phyloP scores from a whole-genome alignment of 2,113 vertebrate genomes.

The Dasypus novemcinctus region DNA sequence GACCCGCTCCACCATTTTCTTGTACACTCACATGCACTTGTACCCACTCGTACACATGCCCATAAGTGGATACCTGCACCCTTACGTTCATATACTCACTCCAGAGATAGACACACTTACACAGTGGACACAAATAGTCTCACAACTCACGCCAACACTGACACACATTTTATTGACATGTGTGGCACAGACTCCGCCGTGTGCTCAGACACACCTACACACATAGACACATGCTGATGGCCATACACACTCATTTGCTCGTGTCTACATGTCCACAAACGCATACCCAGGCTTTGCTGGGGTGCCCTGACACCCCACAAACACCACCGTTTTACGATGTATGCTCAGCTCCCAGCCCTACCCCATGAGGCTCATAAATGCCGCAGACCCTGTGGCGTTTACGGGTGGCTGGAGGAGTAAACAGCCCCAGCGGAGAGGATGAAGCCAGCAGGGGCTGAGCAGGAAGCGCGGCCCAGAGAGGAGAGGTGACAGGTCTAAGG shows the following conservation, averaged over 20 bases:
- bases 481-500: not conserved
- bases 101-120: not conserved
- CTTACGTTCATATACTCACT: no score
- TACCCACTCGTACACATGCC: no score
- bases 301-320: not conserved
- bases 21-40: not conserved
- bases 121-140: not conserved
- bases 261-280: not conserved
- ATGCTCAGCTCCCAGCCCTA: conserved; percentile 33
- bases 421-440: not conserved
- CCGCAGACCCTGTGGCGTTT: not conserved
- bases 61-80: rapidly evolving
- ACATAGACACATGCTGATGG: not conserved
- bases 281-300: not conserved
- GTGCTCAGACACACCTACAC: not conserved
- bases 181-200: not conserved
- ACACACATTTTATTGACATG: rapidly evolving
- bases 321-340: not conserved
- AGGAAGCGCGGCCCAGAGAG: not conserved
- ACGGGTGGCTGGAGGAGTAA: not conserved
- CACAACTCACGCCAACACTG: not conserved
- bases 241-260: not conserved
- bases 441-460: not conserved
- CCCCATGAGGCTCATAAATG: conserved; percentile 37
- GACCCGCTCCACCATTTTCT: rapidly evolving